Base-by-base conservation (phyloP, 2,113 vertebrate species). In the Hypanus sabinus region DNA sequence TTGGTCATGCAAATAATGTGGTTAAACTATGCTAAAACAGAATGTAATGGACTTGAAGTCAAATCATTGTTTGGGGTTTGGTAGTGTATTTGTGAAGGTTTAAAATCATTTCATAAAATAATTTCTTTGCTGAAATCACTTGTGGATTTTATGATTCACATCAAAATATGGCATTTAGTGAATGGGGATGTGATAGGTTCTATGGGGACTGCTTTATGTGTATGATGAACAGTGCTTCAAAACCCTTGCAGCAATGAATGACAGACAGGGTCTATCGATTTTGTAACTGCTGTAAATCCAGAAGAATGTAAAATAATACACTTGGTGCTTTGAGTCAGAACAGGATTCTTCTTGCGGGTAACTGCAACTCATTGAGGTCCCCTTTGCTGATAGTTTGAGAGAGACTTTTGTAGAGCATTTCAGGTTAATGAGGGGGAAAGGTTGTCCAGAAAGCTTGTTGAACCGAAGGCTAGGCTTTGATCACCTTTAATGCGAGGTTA, bases 291-390 rank as follows among this genome's bases (percentile, higher is more conserved):
- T 95, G 94, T 81, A 60, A 93, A 94, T 24, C 22, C 93, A 1
- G 10, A 83, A 73, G 33, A 75, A 70, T 71, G 94, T 36, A 93
- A 79, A 81, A 71, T 85, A 46, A 95, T 30, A 94, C 76, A 91
- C 71, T 11, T 73, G 70, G 65, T 94, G 94, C 36, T 65, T 46
- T 91, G 22, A 94, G 94, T 75, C 20, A 73, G 79, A n/a, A 30
- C 65, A 73, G 8, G 33, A 46, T 22, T 20, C 38, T 12, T 11
- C 38, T 93, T 73, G 91, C 73, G 24, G 4, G 71, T 38, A n/a
- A 36, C 38, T 92, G 65, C 71, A 71, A 71, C 24, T 92, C 33
- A 71, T 14, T 93, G 65, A 24, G 38, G 10, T 30, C 38, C 3
- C 38, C 62, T 71, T 68, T 71, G n/a, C 33, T 71, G 55, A 30